A percentile compares a stretch with the other conserved stretches of the same genome.
Conservation (phyloP, 2,797 vertebrate genomes). For the Petrocephalus sullivani region DNA sequence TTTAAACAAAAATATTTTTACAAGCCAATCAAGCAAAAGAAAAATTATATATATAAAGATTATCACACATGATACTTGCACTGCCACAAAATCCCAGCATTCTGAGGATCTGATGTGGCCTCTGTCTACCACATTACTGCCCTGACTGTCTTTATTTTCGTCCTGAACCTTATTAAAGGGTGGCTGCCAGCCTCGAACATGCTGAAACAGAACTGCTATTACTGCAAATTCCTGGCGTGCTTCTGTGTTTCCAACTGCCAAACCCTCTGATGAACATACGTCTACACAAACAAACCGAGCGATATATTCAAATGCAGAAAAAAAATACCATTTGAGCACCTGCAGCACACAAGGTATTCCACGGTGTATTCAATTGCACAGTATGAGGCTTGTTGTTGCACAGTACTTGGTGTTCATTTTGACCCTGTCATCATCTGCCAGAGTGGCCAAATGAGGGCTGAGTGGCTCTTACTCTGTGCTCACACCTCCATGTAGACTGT, state of each 20-base stretch:
- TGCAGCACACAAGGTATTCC: not conserved
- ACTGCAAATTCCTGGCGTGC: not conserved
- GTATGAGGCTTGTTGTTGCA: not conserved
- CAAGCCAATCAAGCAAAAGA: not conserved
- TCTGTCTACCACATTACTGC: not conserved
- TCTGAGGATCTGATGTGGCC: not conserved
- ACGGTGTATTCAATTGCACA: not conserved
- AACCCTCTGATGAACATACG: slow-evolving; percentile 30
- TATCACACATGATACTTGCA: not conserved
- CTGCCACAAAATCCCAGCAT: not conserved
- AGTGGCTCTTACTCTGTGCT: not conserved
- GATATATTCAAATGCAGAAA: not conserved
- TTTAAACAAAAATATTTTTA: not conserved
- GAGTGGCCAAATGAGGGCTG: not conserved
- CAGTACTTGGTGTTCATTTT: not conserved
- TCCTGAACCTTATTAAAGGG: not conserved
- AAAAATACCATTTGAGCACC: not conserved
- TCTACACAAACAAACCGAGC: not conserved
- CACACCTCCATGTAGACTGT: not conserved
- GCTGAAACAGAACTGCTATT: not conserved
- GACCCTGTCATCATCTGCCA: not conserved
- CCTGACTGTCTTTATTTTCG: not conserved
- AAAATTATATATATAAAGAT: not conserved
- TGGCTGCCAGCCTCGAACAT: not conserved
- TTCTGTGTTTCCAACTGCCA: slow-evolving; percentile 21